Base-by-base conservation (phyloP, 2,888 invertebrate genomes). In the Nesidiocoris tenuis region DNA sequence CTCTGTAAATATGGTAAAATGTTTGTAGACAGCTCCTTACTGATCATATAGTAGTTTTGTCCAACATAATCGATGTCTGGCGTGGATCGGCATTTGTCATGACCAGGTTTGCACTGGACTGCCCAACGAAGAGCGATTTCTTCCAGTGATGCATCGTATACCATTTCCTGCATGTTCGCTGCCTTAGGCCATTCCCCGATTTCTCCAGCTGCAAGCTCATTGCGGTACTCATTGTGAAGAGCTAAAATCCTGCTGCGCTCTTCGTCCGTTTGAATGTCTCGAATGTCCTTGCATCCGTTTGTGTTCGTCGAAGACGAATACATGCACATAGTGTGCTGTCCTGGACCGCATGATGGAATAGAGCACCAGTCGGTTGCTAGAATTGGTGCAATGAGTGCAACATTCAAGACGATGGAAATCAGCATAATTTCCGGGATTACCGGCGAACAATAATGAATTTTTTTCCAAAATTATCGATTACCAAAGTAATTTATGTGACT, bases 51-150 rank as follows among this genome's bases (percentile, higher is more conserved):
- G 12, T 54, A 72, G 16, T 74, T 74, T 24, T 74, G 74, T 1
- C 74, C 74, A 2, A 56, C 23, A 3, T 63, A n/a, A 0, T 2
- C 23, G 21, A 74, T 59, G 1, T 12, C 22, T 12, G 25, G 12
- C 17, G 66, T 54, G 1, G 39, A 5, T 17, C 76, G 64, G 23
- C 76, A 72, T 17, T 74, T n/a, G 66, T 72, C 72, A 23, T 72
- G 76, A 16, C 66, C 66, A 1, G 7, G 9, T 21, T 18, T 54
- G 24, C 74, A 76, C 56, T 76, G 76, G 24, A 74, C 75, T 0
- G 63, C 74, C 76, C 71, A 72, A 18, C 76, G 22, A n/a, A 68
- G 65, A 17, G 76, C 76, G 1, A 76, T 9, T 18, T 21, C 1
- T 57, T 71, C 72, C 5, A 59, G 1, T 12, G 56, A 55, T 2